Percentiles rank a stretch among this genome's conserved stretches.
Evolutionary conservation across 2,113 vertebrate genomes (phyloP).

Genomic region (Caranx melampygus): DNA sequence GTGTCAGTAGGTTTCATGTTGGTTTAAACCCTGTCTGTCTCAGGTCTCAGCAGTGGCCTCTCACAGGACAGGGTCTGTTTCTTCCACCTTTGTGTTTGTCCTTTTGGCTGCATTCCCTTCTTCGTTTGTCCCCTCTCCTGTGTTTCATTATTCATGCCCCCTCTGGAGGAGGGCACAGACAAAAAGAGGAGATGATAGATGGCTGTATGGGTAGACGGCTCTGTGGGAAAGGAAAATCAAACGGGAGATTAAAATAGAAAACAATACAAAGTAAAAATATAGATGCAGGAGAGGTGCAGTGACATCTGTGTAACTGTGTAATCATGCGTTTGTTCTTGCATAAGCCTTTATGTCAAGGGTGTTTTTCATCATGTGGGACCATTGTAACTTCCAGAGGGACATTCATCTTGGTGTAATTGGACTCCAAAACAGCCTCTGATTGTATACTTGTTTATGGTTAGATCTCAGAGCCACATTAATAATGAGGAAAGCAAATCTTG

Average conservation of each 20-base stretch:
- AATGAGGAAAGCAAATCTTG: neutral
- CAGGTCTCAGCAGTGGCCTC: constrained; percentile 3
- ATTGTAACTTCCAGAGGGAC: constrained; percentile 32
- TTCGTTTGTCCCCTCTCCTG: constrained; percentile 21
- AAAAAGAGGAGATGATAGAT: constrained; percentile 49
- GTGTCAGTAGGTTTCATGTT: neutral
- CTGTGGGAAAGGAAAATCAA: constrained; percentile 24
- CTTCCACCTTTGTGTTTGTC: constrained; percentile 42
- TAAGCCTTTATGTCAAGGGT: constrained; percentile 31
- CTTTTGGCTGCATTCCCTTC: constrained; percentile 21
- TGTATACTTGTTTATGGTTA: neutral
- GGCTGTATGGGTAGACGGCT: constrained; percentile 39
- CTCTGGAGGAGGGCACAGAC: constrained; percentile 32
- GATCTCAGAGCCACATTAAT: neutral
- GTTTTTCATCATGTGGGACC: constrained; percentile 29
- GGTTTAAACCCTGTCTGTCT: neutral
- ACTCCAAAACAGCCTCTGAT: neutral
- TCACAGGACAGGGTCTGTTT: constrained; percentile 21
- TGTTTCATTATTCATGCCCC: constrained; percentile 70
- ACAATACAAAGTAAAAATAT: neutral
- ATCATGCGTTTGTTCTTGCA: constrained; percentile 29
- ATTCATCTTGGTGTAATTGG: neutral
- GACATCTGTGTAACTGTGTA: constrained; percentile 4
- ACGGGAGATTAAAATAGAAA: constrained; percentile 1
- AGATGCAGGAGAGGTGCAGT: neutral